A percentile compares a stretch with the other conserved stretches of the same genome.
Conservation (phyloP, 2,113 vertebrate genomes). For the Formicarius rufipectus region DNA sequence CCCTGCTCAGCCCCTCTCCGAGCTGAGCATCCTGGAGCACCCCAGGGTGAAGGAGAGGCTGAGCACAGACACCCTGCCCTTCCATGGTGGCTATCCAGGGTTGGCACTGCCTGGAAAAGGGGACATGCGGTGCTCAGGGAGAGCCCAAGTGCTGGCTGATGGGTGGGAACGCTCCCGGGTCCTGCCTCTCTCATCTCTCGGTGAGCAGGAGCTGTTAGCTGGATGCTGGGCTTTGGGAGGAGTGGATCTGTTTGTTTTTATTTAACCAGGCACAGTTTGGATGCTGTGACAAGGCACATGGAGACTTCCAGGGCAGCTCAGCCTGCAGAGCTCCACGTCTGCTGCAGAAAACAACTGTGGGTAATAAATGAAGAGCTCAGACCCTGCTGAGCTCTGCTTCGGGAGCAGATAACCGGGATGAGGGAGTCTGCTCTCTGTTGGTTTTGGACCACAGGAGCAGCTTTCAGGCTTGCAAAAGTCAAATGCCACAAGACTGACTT, state of each 20-base stretch:
- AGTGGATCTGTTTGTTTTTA: background rate
- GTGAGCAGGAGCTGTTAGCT: background rate
- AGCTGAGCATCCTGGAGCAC: background rate
- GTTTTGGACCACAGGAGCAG: slow-evolving; percentile 28
- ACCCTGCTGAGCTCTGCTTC: background rate
- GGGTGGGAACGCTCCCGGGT: background rate
- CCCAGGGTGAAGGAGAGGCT: background rate
- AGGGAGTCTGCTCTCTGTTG: slow-evolving; percentile 25
- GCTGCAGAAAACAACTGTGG: background rate
- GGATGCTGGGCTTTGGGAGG: background rate
- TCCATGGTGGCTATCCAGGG: fast-evolving
- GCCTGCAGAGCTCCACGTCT: background rate
- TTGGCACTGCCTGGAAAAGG: background rate
- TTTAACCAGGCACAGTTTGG: background rate
- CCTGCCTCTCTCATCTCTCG: background rate
- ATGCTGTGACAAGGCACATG: background rate
- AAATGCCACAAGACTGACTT: slow-evolving; percentile 23
- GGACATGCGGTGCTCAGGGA: background rate
- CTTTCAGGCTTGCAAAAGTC: slow-evolving; percentile 45
- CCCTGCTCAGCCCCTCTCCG: background rate
- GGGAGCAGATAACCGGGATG: slow-evolving; percentile 4
- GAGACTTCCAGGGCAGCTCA: background rate
- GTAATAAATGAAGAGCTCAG: background rate
- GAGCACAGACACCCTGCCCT: background rate
- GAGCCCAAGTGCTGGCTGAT: background rate